Percentiles rank a stretch among this genome's conserved stretches.
Evolutionary conservation across 1,140 invertebrate genomes (phyloP).

Genomic region (Popillia japonica): DNA sequence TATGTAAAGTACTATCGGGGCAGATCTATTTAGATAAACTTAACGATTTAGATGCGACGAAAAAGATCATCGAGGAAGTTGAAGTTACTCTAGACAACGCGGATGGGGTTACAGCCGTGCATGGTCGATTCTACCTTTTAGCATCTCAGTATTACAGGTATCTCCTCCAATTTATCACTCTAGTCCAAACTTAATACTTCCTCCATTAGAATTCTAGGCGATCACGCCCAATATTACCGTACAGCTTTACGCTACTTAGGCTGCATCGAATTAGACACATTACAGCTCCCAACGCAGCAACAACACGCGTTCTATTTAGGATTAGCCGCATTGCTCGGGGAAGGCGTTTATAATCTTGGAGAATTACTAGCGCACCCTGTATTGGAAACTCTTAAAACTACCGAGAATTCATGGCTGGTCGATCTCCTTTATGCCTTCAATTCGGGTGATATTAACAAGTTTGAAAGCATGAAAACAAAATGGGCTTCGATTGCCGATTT

Average conservation of each 20-base stretch:
- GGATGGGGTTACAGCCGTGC: constrained; percentile 92
- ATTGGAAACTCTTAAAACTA: constrained; percentile 82
- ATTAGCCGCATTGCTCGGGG: constrained; percentile 91
- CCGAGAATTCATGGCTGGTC: constrained; percentile 88
- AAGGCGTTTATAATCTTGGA: constrained; percentile 97
- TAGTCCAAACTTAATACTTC: not conserved
- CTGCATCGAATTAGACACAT: constrained; percentile 82
- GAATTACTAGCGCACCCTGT: constrained; percentile 96
- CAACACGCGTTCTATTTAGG: constrained; percentile 91
- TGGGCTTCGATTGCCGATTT: constrained; percentile 90
- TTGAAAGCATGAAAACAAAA: constrained; percentile 82
- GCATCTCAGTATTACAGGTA: constrained; percentile 88
- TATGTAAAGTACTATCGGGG: constrained; percentile 86
- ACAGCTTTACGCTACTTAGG: constrained; percentile 95
- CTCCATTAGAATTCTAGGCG: constrained; percentile 74
- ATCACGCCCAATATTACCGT: constrained; percentile 93
- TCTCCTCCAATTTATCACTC: constrained; percentile 28
- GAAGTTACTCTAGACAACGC: constrained; percentile 86
- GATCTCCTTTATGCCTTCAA: constrained; percentile 94
- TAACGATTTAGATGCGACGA: constrained; percentile 82
- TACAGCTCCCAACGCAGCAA: constrained; percentile 73
- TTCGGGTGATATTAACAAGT: constrained; percentile 84
- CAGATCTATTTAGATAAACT: constrained; percentile 84
- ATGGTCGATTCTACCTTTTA: constrained; percentile 93
- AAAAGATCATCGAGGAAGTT: constrained; percentile 91